Conservation (phyloP, 2,888 invertebrate genomes). For the Orthosia cruda region DNA sequence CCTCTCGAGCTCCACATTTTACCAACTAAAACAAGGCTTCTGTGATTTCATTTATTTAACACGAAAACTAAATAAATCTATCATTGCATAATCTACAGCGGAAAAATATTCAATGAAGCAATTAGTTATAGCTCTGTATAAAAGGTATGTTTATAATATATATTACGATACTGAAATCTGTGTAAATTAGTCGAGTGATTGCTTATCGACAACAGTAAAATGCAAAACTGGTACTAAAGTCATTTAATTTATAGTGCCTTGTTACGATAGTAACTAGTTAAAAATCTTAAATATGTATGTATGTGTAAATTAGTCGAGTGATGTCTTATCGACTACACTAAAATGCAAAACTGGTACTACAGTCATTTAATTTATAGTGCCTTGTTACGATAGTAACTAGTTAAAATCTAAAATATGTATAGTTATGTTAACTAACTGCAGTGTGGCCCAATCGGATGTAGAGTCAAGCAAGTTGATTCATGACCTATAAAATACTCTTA, state of each 20-base stretch:
- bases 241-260: background rate
- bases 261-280: too few species aligned
- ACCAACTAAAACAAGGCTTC: background rate
- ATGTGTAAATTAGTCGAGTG: too few species aligned
- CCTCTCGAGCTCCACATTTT: background rate
- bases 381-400: too few species aligned
- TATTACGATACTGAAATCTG: too few species aligned
- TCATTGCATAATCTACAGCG: background rate
- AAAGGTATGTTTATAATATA: too few species aligned
- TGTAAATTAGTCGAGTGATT: too few species aligned
- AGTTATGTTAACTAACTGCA: too few species aligned
- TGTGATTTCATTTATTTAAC: background rate
- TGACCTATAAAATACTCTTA: too few species aligned
- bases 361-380: background rate
- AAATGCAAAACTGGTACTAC: background rate
- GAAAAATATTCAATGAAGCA: background rate
- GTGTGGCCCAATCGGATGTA: too few species aligned
- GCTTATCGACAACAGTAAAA: background rate
- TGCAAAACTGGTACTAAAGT: background rate
- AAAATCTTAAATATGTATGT: slow-evolving; percentile 66
- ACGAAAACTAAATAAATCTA: background rate
- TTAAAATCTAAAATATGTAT: slow-evolving; percentile 60
- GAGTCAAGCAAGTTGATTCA: too few species aligned
- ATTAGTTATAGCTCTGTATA: background rate
- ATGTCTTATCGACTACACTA: background rate